A percentile compares a stretch with the other conserved stretches of the same genome.
These are phyloP conservation scores for Campylomormyrus tamandua DNA, from an alignment of 2,113 vertebrate species.

Conservation along the genomic window DNA sequence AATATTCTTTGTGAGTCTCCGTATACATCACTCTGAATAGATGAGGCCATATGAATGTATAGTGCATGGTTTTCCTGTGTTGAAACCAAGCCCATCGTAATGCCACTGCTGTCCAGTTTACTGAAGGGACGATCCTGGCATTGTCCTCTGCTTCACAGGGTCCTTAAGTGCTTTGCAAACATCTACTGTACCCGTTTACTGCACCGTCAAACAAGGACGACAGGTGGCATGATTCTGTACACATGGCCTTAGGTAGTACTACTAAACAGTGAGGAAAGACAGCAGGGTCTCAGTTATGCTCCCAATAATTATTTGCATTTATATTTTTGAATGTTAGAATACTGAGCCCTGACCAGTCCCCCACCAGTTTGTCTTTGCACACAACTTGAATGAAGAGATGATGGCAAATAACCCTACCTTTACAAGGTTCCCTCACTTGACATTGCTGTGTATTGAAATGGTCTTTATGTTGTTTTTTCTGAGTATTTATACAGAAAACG, in stretches of 20 bases:
- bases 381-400: background rate
- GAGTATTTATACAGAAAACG: background rate
- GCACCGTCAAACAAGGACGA: background rate
- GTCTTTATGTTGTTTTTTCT: background rate
- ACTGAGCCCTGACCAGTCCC: background rate
- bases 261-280: background rate
- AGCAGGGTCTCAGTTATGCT: background rate
- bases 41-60: constrained; percentile 12
- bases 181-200: constrained; percentile 23
- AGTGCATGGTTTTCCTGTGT: background rate
- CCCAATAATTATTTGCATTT: background rate
- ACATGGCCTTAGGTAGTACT: background rate
- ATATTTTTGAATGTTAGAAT: background rate
- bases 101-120: constrained; percentile 29
- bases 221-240: constrained; percentile 34
- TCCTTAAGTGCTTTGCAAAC: constrained; percentile 32
- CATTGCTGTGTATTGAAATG: background rate
- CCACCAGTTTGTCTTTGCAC: background rate
- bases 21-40: background rate
- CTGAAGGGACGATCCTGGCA: constrained; percentile 17
- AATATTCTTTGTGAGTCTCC: background rate
- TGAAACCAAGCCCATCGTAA: background rate
- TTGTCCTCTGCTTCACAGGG: constrained; percentile 38
- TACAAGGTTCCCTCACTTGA: background rate
- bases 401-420: background rate